A percentile compares a stretch with the other conserved stretches of the same genome.
These are phyloP conservation scores for Machimus rusticus DNA, from an alignment of 2,888 invertebrate species.

Conservation along the genomic window DNA sequence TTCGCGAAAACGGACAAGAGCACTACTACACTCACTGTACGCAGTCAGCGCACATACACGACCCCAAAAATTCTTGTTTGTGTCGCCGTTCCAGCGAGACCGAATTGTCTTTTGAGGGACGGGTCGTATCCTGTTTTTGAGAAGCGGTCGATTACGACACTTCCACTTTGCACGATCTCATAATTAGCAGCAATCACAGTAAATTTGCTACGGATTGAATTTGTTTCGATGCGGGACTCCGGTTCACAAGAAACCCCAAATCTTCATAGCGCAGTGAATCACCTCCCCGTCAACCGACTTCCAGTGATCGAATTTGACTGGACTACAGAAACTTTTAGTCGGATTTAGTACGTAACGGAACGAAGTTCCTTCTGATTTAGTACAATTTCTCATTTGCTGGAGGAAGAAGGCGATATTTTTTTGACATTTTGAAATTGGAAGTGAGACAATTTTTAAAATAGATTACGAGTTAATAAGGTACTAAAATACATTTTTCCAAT, in stretches of 20 bases:
- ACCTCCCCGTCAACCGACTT: constrained; percentile 14
- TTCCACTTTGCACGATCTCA: not conserved
- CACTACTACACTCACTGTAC: not conserved
- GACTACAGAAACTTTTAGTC: not conserved
- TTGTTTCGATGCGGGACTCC: not conserved
- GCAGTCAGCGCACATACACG: not conserved
- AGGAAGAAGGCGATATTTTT: not conserved
- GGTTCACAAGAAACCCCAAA: not conserved
- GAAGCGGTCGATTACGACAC: not conserved
- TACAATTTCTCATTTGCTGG: not conserved
- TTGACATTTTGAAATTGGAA: not conserved
- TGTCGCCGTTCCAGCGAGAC: not conserved
- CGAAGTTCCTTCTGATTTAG: not conserved
- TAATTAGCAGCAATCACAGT: not conserved
- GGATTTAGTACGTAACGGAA: not conserved
- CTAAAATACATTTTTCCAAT: not conserved
- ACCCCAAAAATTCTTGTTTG: not conserved
- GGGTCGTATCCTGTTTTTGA: not conserved
- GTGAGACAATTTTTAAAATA: not conserved
- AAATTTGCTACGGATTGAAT: not conserved
- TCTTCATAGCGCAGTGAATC: constrained; percentile 15
- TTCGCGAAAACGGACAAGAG: constrained; percentile 6
- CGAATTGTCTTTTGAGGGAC: not conserved
- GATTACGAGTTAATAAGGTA: not conserved
- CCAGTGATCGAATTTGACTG: constrained; percentile 14